Evolutionary conservation across 2,113 vertebrate species (phyloP).

Genomic region (Polyodon spathula): DNA sequence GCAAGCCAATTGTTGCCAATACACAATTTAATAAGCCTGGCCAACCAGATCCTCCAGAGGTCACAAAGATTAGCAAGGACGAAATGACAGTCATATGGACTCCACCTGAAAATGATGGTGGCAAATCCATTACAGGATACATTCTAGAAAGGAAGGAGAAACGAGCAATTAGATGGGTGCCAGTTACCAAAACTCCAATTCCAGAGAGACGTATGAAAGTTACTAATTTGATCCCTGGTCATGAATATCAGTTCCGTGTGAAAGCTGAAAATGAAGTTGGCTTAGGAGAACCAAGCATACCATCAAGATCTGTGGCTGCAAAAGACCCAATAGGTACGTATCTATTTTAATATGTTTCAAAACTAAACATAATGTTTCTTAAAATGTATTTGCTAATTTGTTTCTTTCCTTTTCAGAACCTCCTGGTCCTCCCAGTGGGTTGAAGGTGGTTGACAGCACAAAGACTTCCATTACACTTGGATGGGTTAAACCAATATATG

Average conservation of each 20-base stretch:
- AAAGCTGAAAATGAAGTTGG: slow-evolving; percentile 96
- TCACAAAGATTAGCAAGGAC: slow-evolving; percentile 81
- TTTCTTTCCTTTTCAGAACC: slow-evolving; percentile 59
- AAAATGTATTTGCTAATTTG: neutral
- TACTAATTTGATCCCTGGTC: slow-evolving; percentile 78
- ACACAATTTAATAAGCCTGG: slow-evolving; percentile 82
- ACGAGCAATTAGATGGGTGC: slow-evolving; percentile 76
- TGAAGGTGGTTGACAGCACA: slow-evolving; percentile 87
- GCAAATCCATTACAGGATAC: slow-evolving; percentile 89
- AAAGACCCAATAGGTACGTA: slow-evolving; percentile 86
- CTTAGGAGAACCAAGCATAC: slow-evolving; percentile 78
- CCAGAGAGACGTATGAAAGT: slow-evolving; percentile 76
- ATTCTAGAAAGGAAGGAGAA: slow-evolving; percentile 90
- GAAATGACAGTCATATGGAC: slow-evolving; percentile 93
- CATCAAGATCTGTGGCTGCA: slow-evolving; percentile 79
- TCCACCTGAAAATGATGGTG: slow-evolving; percentile 85
- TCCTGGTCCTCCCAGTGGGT: slow-evolving; percentile 82
- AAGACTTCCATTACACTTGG: slow-evolving; percentile 73
- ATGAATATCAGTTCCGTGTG: slow-evolving; percentile 95
- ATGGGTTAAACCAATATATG: slow-evolving; percentile 86
- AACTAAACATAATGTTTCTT: neutral
- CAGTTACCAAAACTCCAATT: slow-evolving; percentile 78
- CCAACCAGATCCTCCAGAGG: slow-evolving; percentile 80
- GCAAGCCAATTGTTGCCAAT: slow-evolving; percentile 77
- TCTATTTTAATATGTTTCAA: neutral